Percentiles rank a stretch among this genome's conserved stretches.
These are phyloP conservation scores for Hylaea fasciaria DNA, from an alignment of 2,888 invertebrate species.

Conservation along the genomic window DNA sequence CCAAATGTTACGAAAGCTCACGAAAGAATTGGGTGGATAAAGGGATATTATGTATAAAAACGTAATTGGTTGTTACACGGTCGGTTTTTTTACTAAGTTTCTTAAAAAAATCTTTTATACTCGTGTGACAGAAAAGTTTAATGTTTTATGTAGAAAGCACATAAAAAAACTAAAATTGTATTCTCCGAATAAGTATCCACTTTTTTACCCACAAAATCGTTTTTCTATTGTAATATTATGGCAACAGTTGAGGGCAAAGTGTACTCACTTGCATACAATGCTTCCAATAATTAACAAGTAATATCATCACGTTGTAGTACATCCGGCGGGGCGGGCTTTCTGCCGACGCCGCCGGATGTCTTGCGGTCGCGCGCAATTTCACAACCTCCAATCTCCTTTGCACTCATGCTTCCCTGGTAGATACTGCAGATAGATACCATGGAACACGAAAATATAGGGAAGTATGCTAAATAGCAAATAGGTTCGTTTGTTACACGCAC, in stretches of 20 bases:
- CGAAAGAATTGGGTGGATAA: constrained; percentile 34
- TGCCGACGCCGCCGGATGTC: constrained; percentile 79
- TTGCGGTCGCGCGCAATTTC: constrained; percentile 84
- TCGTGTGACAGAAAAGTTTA: no score
- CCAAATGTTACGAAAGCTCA: constrained; percentile 45
- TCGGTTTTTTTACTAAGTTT: no score
- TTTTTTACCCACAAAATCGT: background rate
- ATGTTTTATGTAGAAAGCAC: no score
- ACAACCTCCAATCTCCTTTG: constrained; percentile 65
- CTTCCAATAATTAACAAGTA: constrained; percentile 51
- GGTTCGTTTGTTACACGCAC: no score
- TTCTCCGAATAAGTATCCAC: background rate
- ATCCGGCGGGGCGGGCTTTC: constrained; percentile 66
- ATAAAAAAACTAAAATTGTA: no score
- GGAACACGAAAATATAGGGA: constrained; percentile 26
- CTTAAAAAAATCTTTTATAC: no score
- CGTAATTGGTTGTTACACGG: no score
- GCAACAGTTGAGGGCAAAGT: constrained; percentile 38
- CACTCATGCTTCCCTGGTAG: constrained; percentile 65
- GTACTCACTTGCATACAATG: constrained; percentile 46
- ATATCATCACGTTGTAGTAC: constrained; percentile 75
- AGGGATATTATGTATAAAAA: background rate
- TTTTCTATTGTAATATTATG: background rate
- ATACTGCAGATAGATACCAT: constrained; percentile 46
- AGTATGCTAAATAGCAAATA: background rate